Conservation (phyloP, 1,140 invertebrate species). For the Caenorhabditis tropicalis region DNA sequence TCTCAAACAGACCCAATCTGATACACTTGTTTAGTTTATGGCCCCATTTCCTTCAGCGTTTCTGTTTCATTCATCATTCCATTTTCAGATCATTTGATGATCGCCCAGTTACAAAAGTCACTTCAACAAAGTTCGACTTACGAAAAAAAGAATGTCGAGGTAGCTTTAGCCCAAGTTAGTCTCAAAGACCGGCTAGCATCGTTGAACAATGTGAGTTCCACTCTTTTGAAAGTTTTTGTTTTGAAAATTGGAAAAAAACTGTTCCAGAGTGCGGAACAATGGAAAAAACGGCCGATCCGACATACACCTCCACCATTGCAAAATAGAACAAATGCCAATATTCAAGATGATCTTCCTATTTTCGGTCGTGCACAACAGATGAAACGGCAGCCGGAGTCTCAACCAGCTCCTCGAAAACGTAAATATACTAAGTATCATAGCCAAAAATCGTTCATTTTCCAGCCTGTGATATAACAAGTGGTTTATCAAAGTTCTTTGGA, state of each 20-base stretch:
- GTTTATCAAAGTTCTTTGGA: not conserved
- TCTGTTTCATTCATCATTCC: not conserved
- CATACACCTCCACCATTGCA: not conserved
- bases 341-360: not conserved
- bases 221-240: no score
- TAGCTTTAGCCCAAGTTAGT: not conserved
- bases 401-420: not conserved
- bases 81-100: conserved; percentile 42
- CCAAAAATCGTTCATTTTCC: no score
- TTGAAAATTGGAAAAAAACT: not conserved
- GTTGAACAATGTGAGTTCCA: not conserved
- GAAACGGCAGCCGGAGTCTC: not conserved
- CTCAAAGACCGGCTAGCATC: conserved; percentile 16
- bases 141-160: conserved; percentile 5
- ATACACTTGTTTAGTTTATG: conserved; percentile 34
- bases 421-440: not conserved
- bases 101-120: conserved; percentile 26
- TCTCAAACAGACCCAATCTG: not conserved
- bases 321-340: not conserved
- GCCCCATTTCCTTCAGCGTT: not conserved
- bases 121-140: conserved; percentile 17
- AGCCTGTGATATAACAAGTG: conserved; percentile 18
- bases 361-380: not conserved
- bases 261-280: not conserved
- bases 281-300: not conserved